Evolutionary conservation across 1,140 invertebrate genomes (phyloP).

Genomic region (Drosophila bocki): DNA sequence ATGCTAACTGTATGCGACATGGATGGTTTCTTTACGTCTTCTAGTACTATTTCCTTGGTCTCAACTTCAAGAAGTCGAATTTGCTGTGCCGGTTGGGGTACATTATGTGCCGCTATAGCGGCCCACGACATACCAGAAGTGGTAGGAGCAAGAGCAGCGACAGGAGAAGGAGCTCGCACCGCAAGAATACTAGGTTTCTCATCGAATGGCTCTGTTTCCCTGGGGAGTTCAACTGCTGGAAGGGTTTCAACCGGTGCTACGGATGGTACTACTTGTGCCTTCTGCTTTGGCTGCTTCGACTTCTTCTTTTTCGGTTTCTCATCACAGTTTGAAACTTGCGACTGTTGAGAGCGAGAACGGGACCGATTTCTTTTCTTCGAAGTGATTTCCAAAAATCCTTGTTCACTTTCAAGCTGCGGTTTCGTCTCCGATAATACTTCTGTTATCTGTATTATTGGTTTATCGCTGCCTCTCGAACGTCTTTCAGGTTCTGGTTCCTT

Average conservation of each 20-base stretch:
- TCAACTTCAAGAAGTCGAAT: constrained; percentile 60
- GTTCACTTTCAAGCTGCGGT: constrained; percentile 40
- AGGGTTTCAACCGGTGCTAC: constrained; percentile 2
- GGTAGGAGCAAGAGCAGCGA: constrained; percentile 18
- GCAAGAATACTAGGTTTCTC: not conserved
- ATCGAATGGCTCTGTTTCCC: not conserved
- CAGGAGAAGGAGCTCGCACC: constrained; percentile 4
- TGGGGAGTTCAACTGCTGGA: not conserved
- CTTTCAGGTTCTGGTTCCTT: constrained; percentile 28
- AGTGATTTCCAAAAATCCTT: constrained; percentile 67
- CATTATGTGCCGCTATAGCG: constrained; percentile 78
- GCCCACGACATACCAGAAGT: constrained; percentile 78
- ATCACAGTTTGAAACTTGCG: constrained; percentile 41
- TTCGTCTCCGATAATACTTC: constrained; percentile 37
- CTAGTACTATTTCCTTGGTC: constrained; percentile 14
- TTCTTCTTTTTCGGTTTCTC: constrained; percentile 69
- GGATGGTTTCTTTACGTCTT: constrained; percentile 12
- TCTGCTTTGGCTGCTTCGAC: constrained; percentile 60
- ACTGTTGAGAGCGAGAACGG: constrained; percentile 76
- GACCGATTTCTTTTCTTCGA: constrained; percentile 73
- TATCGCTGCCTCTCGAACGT: constrained; percentile 50
- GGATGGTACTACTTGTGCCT: constrained; percentile 7
- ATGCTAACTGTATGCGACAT: constrained; percentile 51
- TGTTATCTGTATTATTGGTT: constrained; percentile 65
- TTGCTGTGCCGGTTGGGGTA: constrained; percentile 74